Conservation (phyloP, 2,888 invertebrate genomes). For the Tenthredo mesomela region DNA sequence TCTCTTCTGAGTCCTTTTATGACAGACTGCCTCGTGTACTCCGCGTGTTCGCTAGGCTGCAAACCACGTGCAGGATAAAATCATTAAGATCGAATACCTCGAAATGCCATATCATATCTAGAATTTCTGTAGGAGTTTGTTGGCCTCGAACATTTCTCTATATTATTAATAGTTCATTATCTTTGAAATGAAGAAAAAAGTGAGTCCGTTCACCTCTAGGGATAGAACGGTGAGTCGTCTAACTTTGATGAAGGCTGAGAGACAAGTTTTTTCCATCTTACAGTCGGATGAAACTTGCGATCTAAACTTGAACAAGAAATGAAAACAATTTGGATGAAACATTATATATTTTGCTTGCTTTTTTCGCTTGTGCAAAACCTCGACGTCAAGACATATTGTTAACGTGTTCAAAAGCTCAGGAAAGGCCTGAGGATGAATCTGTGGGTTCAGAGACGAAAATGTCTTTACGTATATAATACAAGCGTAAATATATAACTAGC, state of each 20-base stretch:
- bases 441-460: neutral
- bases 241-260: neutral
- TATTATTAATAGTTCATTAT: constrained; percentile 30
- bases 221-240: neutral
- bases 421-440: neutral
- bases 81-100: constrained; percentile 18
- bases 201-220: constrained; percentile 9
- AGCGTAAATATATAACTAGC: neutral
- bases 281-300: neutral
- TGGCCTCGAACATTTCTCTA: constrained; percentile 4
- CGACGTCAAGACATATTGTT: neutral
- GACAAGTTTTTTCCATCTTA: neutral
- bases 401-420: neutral
- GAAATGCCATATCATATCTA: neutral
- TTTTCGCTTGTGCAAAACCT: neutral
- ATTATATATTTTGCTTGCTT: neutral
- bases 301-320: neutral
- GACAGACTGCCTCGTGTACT: constrained; percentile 8
- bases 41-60: constrained; percentile 11
- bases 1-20: neutral
- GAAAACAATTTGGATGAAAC: neutral
- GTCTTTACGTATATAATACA: neutral
- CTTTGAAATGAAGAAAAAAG: neutral
- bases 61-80: constrained; percentile 13
- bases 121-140: neutral